Base-by-base conservation (phyloP, 2,113 vertebrate genomes). In the Corythaixoides concolor region DNA sequence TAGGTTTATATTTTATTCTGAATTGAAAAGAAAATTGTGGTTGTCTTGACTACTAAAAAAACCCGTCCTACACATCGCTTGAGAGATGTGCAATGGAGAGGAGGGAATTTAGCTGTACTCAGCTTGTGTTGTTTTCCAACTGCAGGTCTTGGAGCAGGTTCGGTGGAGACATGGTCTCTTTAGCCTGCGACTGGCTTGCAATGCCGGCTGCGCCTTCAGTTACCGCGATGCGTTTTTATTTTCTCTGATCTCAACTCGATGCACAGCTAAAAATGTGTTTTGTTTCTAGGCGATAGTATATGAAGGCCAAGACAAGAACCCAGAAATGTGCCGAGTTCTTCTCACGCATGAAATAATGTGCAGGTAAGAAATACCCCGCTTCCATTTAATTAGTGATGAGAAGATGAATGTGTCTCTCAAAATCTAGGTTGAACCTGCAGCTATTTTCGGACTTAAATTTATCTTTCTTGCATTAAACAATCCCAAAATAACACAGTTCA, bases 261-360 rank as follows among this genome's bases (percentile, higher is more conserved):
- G 79, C 62, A 82, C 52, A 85, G 81, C 93, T 97, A 88, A 98
- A 97, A 94, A 26, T 93, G 37, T 95, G 56, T 97, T 97, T 98
- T 98, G 45, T 95, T 97, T 98, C 93, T 88, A 99, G 99, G 98
- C 99, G 2, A 99, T 99, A 96, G 96, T 99, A 84, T 99, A 99
- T 41, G 99, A 99, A 98, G 99, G 99, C 96, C 99, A 99, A 97
- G 99, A 99, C 98, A 99, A 99, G 98, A 99, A 99, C 97, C 99
- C 99, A 58, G 99, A 99, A 98, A 99, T 99, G 99, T 99, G 99
- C 96, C 98, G 99, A 96, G 99, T 99, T 83, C 98, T 99, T 92
- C 98, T 99, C 98, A 99, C 99, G 77, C 99, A 99, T 28, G 99
- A 99, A 97, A 99, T 99, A 98, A 99, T 99, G 99, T 99, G 99